Conservation (phyloP, 2,888 invertebrate species). For the Sthenelais limicola region DNA sequence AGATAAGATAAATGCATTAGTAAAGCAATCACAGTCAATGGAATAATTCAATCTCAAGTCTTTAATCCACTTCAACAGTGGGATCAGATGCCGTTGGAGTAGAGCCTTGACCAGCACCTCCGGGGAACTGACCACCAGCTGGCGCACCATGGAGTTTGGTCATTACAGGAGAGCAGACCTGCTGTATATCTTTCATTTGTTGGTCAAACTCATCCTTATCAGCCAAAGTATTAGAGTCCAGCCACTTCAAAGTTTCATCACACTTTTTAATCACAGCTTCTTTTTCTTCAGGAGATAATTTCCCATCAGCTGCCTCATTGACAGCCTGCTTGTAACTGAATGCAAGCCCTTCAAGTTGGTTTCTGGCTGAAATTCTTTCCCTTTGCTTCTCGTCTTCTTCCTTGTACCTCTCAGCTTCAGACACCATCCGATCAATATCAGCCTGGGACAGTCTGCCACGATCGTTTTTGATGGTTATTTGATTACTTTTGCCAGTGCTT, state of each 20-base stretch:
- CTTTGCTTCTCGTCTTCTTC: slow-evolving; percentile 65
- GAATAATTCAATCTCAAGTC: too few species aligned
- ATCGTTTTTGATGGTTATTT: slow-evolving; percentile 88
- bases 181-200: slow-evolving; percentile 83
- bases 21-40: too few species aligned
- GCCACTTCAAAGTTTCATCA: slow-evolving; percentile 82
- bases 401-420: slow-evolving; percentile 63
- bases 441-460: slow-evolving; percentile 83
- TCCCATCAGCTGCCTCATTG: slow-evolving; percentile 74
- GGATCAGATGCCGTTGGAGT: too few species aligned
- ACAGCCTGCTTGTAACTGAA: slow-evolving; percentile 75
- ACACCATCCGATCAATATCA: slow-evolving; percentile 83
- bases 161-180: slow-evolving; percentile 85
- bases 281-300: slow-evolving; percentile 80
- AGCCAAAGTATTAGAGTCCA: slow-evolving; percentile 85
- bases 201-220: slow-evolving; percentile 84
- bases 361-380: slow-evolving; percentile 59
- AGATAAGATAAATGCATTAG: too few species aligned
- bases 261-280: slow-evolving; percentile 75
- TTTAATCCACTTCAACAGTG: too few species aligned
- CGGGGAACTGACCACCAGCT: slow-evolving; percentile 13
- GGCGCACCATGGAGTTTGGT: slow-evolving; percentile 72
- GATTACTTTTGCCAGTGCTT: slow-evolving; percentile 83
- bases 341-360: slow-evolving; percentile 61
- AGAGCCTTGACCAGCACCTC: slow-evolving; percentile 60